Evolutionary conservation across 2,888 invertebrate genomes (phyloP), one percentile per base, ranked within the genome.

Genomic region (Charanyca ferruginea): DNA sequence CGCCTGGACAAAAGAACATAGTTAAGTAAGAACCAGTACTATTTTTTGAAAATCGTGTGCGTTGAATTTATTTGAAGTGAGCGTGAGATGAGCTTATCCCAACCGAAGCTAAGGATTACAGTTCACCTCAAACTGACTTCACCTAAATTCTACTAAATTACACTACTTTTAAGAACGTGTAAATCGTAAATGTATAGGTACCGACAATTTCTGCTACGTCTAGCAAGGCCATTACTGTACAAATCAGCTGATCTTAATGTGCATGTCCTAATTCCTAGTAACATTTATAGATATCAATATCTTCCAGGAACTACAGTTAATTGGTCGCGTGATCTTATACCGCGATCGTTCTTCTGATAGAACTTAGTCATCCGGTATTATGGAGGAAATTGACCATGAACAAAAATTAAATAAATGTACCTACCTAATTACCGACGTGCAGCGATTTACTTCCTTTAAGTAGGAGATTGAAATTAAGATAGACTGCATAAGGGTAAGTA

Each of bases 341-440:
- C 41, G 13, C 59, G 57, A 63, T 73, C 52, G 35, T 44, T n/a
- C 23, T 44, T 18, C 28, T 41, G 66, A 73, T 71, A 59, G 25
- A 49, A 45, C 11, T 9, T 22, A 32, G 25, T 22, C 73, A 73
- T 71, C 73, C 71, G 71, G 66, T 73, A 20, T 66, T 35, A 54
- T 49, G 13, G 41, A 66, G 73, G 42, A 71, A 73, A 73, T 73
- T 73, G 55, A 41, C 66, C 52, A 53, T 58, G 54, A 71, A 59
- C 71, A 71, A 66, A 47, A 65, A 70, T 64, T 58, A 55, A 35
- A 35, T 28, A 35, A 13, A 35, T 11, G 35, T 35, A 35, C 35
- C 35, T 35, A 7, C 35, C 35, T 35, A 7, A 11, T 35, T 35
- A 13, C 35, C 32, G 13, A 28, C 25, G 13, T 18, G 42, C n/a